phyloP scores from a whole-genome alignment of 2,888 invertebrate genomes.

The Syrista parreyssii region DNA sequence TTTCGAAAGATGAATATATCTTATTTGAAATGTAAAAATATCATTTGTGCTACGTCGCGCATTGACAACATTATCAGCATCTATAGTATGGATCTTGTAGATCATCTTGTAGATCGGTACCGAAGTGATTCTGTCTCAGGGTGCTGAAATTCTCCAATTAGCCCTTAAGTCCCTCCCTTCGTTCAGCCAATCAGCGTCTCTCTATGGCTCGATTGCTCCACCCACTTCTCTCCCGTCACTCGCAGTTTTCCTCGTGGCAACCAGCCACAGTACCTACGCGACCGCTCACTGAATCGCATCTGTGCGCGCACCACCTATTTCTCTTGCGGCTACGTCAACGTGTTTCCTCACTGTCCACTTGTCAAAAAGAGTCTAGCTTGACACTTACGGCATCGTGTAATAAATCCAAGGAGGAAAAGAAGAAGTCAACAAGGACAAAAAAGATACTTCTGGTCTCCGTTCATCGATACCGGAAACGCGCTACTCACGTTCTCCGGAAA shows the following conservation, averaged over 20 bases:
- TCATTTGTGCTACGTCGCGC: background rate
- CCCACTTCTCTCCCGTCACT: constrained; percentile 41
- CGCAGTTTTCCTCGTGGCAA: constrained; percentile 60
- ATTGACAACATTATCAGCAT: background rate
- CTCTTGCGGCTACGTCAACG: constrained; percentile 8
- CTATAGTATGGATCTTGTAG: background rate
- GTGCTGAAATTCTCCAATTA: constrained; percentile 51
- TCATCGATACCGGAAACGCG: background rate
- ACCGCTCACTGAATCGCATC: constrained; percentile 54
- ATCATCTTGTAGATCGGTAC: background rate
- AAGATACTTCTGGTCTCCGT: background rate
- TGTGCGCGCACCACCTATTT: constrained; percentile 16
- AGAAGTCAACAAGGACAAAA: background rate
- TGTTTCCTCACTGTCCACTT: constrained; percentile 2
- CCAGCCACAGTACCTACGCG: constrained; percentile 57
- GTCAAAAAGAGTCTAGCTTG: background rate
- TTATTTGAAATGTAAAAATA: background rate
- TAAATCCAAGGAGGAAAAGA: background rate
- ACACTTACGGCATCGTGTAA: background rate
- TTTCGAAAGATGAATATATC: background rate
- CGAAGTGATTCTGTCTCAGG: constrained; percentile 18
- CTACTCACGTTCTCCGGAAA: background rate
- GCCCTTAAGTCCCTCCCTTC: constrained; percentile 30
- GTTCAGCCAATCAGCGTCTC: constrained; percentile 23
- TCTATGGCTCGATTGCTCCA: constrained; percentile 34